phyloP scores from a whole-genome alignment of 2,113 vertebrate species.

The Forbesichthys papilliferus region DNA sequence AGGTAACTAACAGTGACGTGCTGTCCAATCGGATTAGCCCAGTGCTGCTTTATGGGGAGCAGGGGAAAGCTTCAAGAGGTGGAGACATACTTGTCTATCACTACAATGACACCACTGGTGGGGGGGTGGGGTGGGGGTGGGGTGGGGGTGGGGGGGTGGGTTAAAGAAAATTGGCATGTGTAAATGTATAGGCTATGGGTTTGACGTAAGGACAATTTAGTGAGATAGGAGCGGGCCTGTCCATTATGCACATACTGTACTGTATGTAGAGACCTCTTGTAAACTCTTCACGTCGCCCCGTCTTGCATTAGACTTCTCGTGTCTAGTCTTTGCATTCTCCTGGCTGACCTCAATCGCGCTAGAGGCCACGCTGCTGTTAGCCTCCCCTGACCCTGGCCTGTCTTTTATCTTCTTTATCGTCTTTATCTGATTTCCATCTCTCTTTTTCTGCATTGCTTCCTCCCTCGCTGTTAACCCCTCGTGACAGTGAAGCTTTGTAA shows the following conservation, averaged over 20 bases:
- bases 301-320: background rate
- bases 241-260: background rate
- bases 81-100: too few relatives aligned
- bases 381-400: background rate
- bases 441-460: background rate
- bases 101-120: too few relatives aligned
- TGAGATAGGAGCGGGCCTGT: background rate
- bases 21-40: too few relatives aligned
- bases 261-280: background rate
- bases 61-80: too few relatives aligned
- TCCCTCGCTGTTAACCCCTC: background rate
- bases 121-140: too few relatives aligned
- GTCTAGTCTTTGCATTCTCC: conserved; percentile 27
- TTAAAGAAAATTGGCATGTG: too few relatives aligned
- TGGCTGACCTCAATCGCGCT: conserved; percentile 39
- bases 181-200: too few relatives aligned
- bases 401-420: background rate
- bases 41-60: too few relatives aligned
- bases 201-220: too few relatives aligned
- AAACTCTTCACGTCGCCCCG: background rate
- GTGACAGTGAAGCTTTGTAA: background rate
- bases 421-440: background rate
- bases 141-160: too few relatives aligned
- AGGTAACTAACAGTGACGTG: too few relatives aligned
- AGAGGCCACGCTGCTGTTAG: conserved; percentile 9